A percentile compares a stretch with the other conserved stretches of the same genome.
Evolutionary conservation across 2,888 invertebrate genomes (phyloP).

Genomic region (Arctia plantaginis): DNA sequence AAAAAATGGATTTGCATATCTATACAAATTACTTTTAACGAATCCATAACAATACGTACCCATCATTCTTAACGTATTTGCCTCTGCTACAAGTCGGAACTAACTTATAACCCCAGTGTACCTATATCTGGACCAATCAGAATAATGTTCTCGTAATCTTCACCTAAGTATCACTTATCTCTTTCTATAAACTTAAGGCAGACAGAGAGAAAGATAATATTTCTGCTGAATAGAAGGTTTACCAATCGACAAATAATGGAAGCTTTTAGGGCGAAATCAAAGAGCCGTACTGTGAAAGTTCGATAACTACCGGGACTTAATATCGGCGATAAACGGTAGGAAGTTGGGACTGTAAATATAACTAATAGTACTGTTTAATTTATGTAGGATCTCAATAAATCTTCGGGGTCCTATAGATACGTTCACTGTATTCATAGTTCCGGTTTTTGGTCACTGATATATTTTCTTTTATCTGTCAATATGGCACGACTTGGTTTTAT

Average conservation of each 20-base stretch:
- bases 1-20: background rate
- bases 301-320: slow-evolving; percentile 64
- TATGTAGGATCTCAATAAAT: slow-evolving; percentile 46
- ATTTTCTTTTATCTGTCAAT: background rate
- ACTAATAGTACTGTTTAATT: slow-evolving; percentile 46
- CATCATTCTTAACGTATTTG: background rate
- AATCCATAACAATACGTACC: background rate
- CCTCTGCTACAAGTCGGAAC: background rate
- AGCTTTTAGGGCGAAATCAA: slow-evolving; percentile 50
- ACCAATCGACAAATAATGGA: slow-evolving; percentile 30
- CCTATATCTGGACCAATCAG: slow-evolving; percentile 41
- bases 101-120: background rate
- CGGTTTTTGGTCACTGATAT: slow-evolving; percentile 8
- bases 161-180: slow-evolving; percentile 28
- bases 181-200: slow-evolving; percentile 3
- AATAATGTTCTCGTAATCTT: slow-evolving; percentile 35
- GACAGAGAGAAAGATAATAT: slow-evolving; percentile 23
- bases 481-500: background rate
- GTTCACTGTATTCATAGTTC: slow-evolving; percentile 8
- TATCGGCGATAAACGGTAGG: slow-evolving; percentile 46
- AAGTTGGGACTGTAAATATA: slow-evolving; percentile 50
- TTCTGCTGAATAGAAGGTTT: slow-evolving; percentile 34
- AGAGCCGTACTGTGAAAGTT: slow-evolving; percentile 55
- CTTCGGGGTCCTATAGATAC: slow-evolving; percentile 31
- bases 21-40: background rate